Percentiles rank a stretch among this genome's conserved stretches.
These are phyloP conservation scores for Okamejei kenojei DNA, from an alignment of 2,797 vertebrate species.

Conservation along the genomic window DNA sequence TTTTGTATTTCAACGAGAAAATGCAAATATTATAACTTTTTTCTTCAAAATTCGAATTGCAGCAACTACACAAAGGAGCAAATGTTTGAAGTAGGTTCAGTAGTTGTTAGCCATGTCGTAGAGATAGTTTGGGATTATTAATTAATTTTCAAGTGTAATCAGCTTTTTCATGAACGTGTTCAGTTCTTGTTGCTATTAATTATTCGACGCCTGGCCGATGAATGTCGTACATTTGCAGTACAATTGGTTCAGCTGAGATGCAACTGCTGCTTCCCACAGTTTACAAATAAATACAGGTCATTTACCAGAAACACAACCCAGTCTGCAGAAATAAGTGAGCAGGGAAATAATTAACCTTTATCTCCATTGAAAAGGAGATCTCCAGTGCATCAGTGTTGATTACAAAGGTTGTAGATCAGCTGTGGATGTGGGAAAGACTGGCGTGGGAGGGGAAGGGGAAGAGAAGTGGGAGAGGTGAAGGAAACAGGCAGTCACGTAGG, in stretches of 20 bases:
- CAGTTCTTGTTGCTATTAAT: neutral
- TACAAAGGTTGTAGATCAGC: neutral
- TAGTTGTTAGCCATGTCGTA: neutral
- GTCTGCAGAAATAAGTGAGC: neutral
- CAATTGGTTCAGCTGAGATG: neutral
- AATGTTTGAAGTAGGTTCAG: neutral
- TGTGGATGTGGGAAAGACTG: neutral
- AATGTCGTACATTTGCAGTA: neutral
- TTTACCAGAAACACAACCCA: neutral
- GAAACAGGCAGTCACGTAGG: no score
- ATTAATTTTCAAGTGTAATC: neutral
- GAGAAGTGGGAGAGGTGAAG: neutral
- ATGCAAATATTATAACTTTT: neutral
- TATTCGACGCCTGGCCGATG: neutral
- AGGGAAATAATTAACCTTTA: neutral
- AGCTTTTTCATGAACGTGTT: neutral
- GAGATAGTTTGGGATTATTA: neutral
- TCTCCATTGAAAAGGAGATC: neutral
- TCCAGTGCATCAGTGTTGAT: neutral
- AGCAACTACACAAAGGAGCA: neutral
- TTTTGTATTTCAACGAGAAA: neutral
- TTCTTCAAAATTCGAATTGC: neutral
- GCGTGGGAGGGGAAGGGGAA: neutral
- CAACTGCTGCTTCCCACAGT: slow-evolving; percentile 25
- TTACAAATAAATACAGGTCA: neutral